Evolutionary conservation across 1,140 invertebrate species (phyloP), one percentile per base, ranked within the genome.

Genomic region (Prorops nasuta): DNA sequence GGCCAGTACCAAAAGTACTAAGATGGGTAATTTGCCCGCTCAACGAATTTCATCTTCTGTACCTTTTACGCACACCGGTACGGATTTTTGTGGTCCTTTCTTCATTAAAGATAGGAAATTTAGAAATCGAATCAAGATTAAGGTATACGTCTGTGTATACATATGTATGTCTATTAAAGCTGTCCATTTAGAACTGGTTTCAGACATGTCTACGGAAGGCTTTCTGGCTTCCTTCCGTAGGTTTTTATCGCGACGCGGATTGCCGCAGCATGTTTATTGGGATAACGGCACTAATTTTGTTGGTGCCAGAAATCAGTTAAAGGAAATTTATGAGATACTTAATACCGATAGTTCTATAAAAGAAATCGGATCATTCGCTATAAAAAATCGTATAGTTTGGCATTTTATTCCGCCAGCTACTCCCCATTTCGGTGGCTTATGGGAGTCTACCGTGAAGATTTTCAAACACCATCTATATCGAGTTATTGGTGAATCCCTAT

Each of bases 271-370:
- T 3, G 56, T 77, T 1, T 67, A 63, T 44, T 53, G 42, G 14
- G 76, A 77, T 50, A 67, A 69, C 43, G 72, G 62, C 0, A 72
- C 65, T 0, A 74, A 69, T 45, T 75, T 76, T 46, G 41, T 66
- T 9, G 66, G 67, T 3, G 64, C 63, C 14, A 51, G 66, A 37
- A 51, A 46, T 1, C 44, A 67, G 39, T 42, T 69, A 12, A 17
- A 41, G n/a, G 35, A 47, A 21, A 4, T 51, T n/a, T 41, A 32
- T 21, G 3, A 41, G 17, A n/a, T 16, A 14, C 35, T 55, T 18
- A 39, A 37, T 6, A 7, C 35, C 6, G 14, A 37, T 28, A 12
- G n/a, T n/a, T n/a, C 24, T 28, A 28, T 12, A 28, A 28, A 28
- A 28, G 6, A 7, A 28, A 28, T 7, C 24, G 24, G 12, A 6